Percentiles rank a stretch among this genome's conserved stretches.
phyloP scores from a whole-genome alignment of 2,113 vertebrate genomes.

The Brienomyrus longianalis region DNA sequence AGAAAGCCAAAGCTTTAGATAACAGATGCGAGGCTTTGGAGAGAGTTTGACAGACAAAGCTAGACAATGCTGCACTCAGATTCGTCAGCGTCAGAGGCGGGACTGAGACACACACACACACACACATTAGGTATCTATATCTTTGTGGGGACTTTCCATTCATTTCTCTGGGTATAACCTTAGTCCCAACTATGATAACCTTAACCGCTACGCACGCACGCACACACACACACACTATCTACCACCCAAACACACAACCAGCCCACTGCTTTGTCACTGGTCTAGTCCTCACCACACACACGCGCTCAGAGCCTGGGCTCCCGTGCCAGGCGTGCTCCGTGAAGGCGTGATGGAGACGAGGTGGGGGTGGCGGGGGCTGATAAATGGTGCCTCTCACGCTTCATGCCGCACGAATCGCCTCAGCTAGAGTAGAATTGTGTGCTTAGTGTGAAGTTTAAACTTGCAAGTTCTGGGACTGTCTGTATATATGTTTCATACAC shows the following conservation, averaged over 20 bases:
- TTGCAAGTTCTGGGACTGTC: background rate
- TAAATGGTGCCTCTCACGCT: background rate
- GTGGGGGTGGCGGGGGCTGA: background rate
- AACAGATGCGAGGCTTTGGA: background rate
- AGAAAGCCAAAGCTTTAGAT: background rate
- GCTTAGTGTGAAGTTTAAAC: background rate
- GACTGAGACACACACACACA: background rate
- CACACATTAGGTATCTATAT: too few species aligned
- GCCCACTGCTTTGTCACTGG: background rate
- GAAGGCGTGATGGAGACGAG: background rate
- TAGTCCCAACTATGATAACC: background rate
- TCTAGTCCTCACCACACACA: background rate
- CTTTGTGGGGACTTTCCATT: too few species aligned
- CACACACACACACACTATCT: background rate
- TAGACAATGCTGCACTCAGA: background rate
- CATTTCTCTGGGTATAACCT: background rate
- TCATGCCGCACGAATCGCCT: background rate
- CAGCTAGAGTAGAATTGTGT: background rate
- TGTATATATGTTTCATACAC: background rate
- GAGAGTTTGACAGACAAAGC: background rate
- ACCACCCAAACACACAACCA: background rate
- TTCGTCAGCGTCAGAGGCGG: background rate
- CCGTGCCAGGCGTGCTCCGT: background rate
- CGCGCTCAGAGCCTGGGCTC: background rate
- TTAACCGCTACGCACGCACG: background rate